Evolutionary conservation across 2,113 vertebrate species (phyloP), one percentile per base, ranked within the genome.

Genomic region (Monopterus albus): DNA sequence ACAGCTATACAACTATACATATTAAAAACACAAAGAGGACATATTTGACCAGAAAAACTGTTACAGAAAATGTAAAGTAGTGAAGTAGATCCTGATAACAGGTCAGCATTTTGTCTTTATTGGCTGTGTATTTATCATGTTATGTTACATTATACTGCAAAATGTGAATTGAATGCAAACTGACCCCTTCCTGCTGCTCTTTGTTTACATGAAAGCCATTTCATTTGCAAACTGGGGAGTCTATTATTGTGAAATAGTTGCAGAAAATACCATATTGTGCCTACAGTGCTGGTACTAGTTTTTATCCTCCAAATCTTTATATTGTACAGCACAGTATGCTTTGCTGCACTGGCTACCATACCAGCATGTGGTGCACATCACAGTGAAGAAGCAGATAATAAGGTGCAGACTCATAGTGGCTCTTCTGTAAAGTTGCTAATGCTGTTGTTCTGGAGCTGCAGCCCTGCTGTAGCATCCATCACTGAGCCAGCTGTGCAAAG

Each of bases 401-500:
- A 60, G 50, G 31, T 39, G n/a, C 52, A 47, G 3, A 23, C 40
- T 58, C 56, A n/a, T 2, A 46, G 4, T 11, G 21, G 20, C 43
- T 25, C 43, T 12, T 56, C 42, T 56, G 18, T 18, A 3, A 18
- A 31, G 23, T 66, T 35, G 31, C 58, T 57, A 72, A 47, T 14
- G 45, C 39, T 23, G 63, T 67, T 53, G 38, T 63, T 73, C 38
- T 53, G 31, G 52, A 70, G 51, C 38, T 25, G 43, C 15, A 2
- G 51, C 36, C 10, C 42, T 2, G 11, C 18, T 18, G 63, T 35
- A 17, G 64, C 56, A 26, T 56, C 66, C 56, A 18, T 76, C 77
- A 23, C 21, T 6, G 58, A 79, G 55, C 50, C 73, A 75, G 82
- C 67, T 61, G 71, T 68, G 78, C 61, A 70, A 79, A 61, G 39